Conservation (phyloP, 2,113 vertebrate species). For the Nematolebias whitei region DNA sequence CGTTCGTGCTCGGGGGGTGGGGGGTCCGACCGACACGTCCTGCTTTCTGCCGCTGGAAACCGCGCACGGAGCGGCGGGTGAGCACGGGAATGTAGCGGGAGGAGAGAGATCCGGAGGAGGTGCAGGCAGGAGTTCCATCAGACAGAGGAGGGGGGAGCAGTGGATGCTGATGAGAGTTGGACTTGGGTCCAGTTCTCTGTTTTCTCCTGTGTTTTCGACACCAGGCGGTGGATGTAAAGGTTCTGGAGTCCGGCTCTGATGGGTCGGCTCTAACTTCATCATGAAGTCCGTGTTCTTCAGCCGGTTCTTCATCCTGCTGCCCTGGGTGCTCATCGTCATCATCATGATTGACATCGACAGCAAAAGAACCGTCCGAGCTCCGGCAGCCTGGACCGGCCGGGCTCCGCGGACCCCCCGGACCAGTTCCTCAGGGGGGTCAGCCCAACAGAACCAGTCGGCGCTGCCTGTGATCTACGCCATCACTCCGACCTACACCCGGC, state of each 20-base stretch:
- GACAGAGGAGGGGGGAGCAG: slow-evolving; percentile 8
- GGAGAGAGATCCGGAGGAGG: slow-evolving; percentile 26
- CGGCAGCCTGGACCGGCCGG: slow-evolving; percentile 52
- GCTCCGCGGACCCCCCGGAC: slow-evolving; percentile 53
- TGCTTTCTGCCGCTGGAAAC: slow-evolving; percentile 8
- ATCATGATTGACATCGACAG: slow-evolving; percentile 92
- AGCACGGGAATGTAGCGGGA: slow-evolving; percentile 33
- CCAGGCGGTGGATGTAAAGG: background rate
- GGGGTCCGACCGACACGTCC: slow-evolving; percentile 3
- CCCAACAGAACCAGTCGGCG: slow-evolving; percentile 64
- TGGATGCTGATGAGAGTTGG: slow-evolving; percentile 29
- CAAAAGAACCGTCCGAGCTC: slow-evolving; percentile 77
- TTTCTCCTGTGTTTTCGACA: background rate
- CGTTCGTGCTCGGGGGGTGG: slow-evolving; percentile 1
- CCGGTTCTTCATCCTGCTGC: slow-evolving; percentile 91
- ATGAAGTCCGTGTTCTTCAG: slow-evolving; percentile 90
- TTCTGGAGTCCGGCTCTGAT: slow-evolving; percentile 40
- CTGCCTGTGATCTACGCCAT: slow-evolving; percentile 92
- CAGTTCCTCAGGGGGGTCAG: slow-evolving; percentile 25
- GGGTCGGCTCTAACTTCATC: slow-evolving; percentile 58
- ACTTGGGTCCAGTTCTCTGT: slow-evolving; percentile 1
- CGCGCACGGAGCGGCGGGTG: background rate
- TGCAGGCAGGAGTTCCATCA: slow-evolving; percentile 12
- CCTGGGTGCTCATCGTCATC: slow-evolving; percentile 92
- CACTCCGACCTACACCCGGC: slow-evolving; percentile 94